Percentiles rank a stretch among this genome's conserved stretches.
phyloP scores from a whole-genome alignment of 2,113 vertebrate genomes.

The Xyrauchen texanus region DNA sequence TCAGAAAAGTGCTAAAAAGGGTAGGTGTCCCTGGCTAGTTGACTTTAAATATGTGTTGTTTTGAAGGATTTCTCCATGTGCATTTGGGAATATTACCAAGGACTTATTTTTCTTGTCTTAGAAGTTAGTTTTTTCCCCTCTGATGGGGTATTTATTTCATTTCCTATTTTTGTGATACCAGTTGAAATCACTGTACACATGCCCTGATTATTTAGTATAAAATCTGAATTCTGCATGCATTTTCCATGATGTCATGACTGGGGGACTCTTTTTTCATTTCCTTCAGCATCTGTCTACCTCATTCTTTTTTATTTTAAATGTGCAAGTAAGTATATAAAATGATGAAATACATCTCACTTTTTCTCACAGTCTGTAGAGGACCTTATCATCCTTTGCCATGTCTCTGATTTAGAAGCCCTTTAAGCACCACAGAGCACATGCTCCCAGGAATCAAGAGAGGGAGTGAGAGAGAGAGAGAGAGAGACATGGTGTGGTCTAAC shows the following conservation, averaged over 20 bases:
- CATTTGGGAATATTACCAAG: slow-evolving; percentile 42
- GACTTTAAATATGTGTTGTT: slow-evolving; percentile 65
- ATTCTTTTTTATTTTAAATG: slow-evolving; percentile 65
- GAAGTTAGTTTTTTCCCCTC: slow-evolving; percentile 51
- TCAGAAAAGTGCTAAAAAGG: slow-evolving; percentile 61
- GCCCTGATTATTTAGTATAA: slow-evolving; percentile 74
- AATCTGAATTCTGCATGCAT: slow-evolving; percentile 65
- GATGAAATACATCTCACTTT: slow-evolving; percentile 66
- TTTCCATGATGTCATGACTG: slow-evolving; percentile 73
- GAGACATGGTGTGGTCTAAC: slow-evolving; percentile 5
- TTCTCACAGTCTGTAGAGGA: slow-evolving; percentile 58
- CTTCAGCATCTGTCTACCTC: slow-evolving; percentile 76
- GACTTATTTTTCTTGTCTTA: slow-evolving; percentile 50
- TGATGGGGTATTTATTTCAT: slow-evolving; percentile 75
- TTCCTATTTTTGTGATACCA: slow-evolving; percentile 64
- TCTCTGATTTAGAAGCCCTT: slow-evolving; percentile 56
- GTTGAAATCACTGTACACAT: slow-evolving; percentile 79
- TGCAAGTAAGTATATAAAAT: slow-evolving; percentile 61
- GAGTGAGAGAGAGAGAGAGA: slow-evolving; percentile 63
- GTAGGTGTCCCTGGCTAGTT: slow-evolving; percentile 62
- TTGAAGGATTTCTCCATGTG: slow-evolving; percentile 63
- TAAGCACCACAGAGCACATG: slow-evolving; percentile 57
- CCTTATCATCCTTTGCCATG: slow-evolving; percentile 44
- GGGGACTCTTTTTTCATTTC: slow-evolving; percentile 58
- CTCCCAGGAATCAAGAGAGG: slow-evolving; percentile 61